Percentiles rank a stretch among this genome's conserved stretches.
These are phyloP conservation scores for Melanophora roralis DNA, from an alignment of 2,888 invertebrate species.

Conservation along the genomic window DNA sequence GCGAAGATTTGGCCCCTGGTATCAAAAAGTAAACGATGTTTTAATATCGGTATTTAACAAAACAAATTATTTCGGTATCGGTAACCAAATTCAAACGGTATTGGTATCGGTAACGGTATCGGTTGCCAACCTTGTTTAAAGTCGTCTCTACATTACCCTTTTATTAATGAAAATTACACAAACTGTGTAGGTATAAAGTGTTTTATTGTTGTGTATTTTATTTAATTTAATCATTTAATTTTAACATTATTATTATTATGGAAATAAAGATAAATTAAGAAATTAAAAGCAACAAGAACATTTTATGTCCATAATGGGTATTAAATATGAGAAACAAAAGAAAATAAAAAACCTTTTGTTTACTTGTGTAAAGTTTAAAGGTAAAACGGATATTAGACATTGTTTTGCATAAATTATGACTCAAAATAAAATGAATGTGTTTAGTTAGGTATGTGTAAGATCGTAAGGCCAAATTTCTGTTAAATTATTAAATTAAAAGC, in stretches of 20 bases:
- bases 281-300: slow-evolving; percentile 13
- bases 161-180: too few relatives aligned
- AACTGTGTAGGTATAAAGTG: not conserved
- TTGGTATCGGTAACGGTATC: too few relatives aligned
- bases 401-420: slow-evolving; percentile 45
- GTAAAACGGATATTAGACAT: slow-evolving; percentile 59
- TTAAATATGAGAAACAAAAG: not conserved
- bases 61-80: too few relatives aligned
- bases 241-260: slow-evolving; percentile 54
- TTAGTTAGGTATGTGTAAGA: too few relatives aligned
- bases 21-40: too few relatives aligned
- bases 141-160: too few relatives aligned
- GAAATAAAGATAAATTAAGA: slow-evolving; percentile 56
- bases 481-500: too few relatives aligned
- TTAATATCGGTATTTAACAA: too few relatives aligned
- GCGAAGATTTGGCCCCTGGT: too few relatives aligned
- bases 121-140: too few relatives aligned
- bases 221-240: slow-evolving; percentile 45
- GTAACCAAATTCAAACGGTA: too few relatives aligned
- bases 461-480: too few relatives aligned
- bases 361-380: slow-evolving; percentile 7
- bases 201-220: not conserved
- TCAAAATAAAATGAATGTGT: not conserved
- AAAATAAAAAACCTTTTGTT: not conserved
- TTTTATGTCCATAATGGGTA: not conserved